Conservation (phyloP, 2,113 vertebrate species). For the Prunella fulvescens region DNA sequence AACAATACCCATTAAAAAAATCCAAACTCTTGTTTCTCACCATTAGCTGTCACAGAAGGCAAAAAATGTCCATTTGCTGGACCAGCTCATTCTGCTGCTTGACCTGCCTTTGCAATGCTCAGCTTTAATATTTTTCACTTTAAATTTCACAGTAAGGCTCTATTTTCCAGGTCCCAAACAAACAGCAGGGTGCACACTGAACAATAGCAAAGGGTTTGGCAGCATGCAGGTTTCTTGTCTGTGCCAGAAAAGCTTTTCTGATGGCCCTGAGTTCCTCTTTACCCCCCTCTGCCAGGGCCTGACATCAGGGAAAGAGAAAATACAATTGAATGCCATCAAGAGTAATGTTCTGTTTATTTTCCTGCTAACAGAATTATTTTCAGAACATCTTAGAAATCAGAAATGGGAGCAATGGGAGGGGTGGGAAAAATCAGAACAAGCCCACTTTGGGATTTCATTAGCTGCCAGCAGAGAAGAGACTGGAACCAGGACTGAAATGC, state of each 20-base stretch:
- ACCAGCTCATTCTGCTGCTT: neutral
- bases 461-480: neutral
- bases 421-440: neutral
- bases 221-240: neutral
- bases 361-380: slow-evolving; percentile 45
- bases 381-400: slow-evolving; percentile 15
- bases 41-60: neutral
- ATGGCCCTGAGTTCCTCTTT: slow-evolving; percentile 44
- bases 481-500: neutral
- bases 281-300: slow-evolving; percentile 9
- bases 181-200: slow-evolving; percentile 27
- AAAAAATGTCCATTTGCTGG: neutral
- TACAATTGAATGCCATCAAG: slow-evolving; percentile 54
- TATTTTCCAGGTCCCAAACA: slow-evolving; percentile 31
- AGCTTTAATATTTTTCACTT: slow-evolving; percentile 11
- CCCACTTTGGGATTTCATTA: neutral
- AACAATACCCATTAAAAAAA: neutral
- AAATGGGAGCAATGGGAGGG: neutral
- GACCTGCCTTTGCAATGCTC: neutral
- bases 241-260: slow-evolving; percentile 52
- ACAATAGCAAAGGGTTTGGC: slow-evolving; percentile 48
- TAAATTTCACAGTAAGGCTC: slow-evolving; percentile 10
- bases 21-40: neutral
- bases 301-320: slow-evolving; percentile 59
- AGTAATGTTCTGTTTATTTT: slow-evolving; percentile 59